Percentiles rank a stretch among this genome's conserved stretches.
These are phyloP conservation scores for Corythornis cristatus DNA, from an alignment of 2,113 vertebrate genomes.

Conservation along the genomic window DNA sequence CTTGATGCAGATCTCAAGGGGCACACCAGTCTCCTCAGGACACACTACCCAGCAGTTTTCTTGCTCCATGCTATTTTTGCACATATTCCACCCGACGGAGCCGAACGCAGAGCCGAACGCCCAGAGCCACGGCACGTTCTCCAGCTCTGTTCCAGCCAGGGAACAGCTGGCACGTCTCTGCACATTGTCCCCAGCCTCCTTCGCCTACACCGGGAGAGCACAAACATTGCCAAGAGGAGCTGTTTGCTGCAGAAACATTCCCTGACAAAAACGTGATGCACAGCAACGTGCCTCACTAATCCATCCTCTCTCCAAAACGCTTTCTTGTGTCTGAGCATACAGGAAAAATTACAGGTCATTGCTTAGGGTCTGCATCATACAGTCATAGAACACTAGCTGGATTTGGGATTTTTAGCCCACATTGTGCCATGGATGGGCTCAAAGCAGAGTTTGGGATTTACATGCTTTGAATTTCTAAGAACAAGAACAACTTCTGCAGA, in stretches of 20 bases:
- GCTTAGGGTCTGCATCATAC: neutral
- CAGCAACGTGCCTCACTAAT: neutral
- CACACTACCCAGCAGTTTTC: neutral
- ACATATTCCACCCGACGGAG: neutral
- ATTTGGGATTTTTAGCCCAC: neutral
- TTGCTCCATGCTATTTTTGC: neutral
- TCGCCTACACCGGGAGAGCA: neutral
- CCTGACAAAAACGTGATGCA: neutral
- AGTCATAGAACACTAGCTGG: neutral
- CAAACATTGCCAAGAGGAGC: neutral
- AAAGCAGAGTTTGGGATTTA: neutral
- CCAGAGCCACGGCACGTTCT: neutral
- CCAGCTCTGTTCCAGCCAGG: neutral
- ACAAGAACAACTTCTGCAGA: neutral
- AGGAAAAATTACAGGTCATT: neutral
- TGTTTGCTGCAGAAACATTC: neutral
- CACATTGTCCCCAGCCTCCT: neutral
- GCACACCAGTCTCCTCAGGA: neutral
- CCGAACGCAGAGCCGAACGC: neutral
- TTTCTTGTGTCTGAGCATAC: neutral
- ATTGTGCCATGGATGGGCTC: neutral
- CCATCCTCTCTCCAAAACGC: neutral
- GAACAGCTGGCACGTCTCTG: neutral
- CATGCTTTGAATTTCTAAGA: rapidly evolving
- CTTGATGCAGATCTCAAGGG: neutral